These are phyloP conservation scores for Vulpes ferrilata DNA, from an alignment of 2,113 vertebrate species.

Conservation along the genomic window DNA sequence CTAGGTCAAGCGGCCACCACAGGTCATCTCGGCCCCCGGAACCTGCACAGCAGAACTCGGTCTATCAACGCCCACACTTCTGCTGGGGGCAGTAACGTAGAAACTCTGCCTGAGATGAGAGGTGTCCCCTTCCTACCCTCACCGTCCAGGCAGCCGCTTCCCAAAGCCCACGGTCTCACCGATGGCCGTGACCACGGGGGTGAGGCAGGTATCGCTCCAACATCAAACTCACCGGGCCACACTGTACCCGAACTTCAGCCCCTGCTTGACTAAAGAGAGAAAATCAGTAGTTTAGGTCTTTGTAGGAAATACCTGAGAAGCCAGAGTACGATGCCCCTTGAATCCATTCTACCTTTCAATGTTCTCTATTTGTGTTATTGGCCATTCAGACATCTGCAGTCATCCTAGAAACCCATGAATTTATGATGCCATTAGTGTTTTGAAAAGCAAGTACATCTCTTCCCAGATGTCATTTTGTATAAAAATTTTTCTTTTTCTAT, in stretches of 20 bases:
- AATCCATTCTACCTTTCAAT: background rate
- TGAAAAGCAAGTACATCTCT: slow-evolving; percentile 69
- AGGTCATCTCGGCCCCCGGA: background rate
- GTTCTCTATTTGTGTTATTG: slow-evolving; percentile 35
- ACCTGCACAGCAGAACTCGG: background rate
- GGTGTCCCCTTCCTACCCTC: background rate
- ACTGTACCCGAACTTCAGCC: background rate
- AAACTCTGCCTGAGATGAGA: background rate
- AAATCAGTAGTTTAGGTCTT: background rate
- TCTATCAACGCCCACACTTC: background rate
- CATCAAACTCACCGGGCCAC: background rate
- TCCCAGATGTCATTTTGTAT: slow-evolving; percentile 75
- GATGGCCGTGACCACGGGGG: background rate
- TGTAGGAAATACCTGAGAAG: background rate
- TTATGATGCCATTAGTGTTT: slow-evolving; percentile 67
- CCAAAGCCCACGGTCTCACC: background rate
- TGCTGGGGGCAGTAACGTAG: background rate
- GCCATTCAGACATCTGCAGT: slow-evolving; percentile 49
- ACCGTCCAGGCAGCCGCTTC: background rate
- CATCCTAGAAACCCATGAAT: slow-evolving; percentile 56
- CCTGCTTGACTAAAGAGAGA: background rate
- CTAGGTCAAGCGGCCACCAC: background rate
- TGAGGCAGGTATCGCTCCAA: no score
- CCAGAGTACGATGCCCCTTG: background rate
- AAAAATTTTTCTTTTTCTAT: slow-evolving; percentile 70